Conservation (phyloP, 1,140 invertebrate genomes). For the Sycophaga agraensis region DNA sequence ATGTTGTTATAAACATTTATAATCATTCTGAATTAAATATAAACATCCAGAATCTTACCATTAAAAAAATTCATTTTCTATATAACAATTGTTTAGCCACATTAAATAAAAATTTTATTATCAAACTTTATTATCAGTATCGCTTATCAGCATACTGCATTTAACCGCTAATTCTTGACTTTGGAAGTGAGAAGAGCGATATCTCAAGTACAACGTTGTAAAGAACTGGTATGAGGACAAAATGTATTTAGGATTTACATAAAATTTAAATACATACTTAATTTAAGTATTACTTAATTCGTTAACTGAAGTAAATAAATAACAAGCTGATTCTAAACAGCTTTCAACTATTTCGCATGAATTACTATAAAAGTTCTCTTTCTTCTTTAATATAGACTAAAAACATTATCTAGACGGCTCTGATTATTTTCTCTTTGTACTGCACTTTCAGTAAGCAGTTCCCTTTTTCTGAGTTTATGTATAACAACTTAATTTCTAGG, state of each 20-base stretch:
- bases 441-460: not conserved
- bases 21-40: not conserved
- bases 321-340: not conserved
- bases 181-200: constrained; percentile 9
- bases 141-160: too few species aligned
- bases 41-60: not conserved
- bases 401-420: not conserved
- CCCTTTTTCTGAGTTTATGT: not conserved
- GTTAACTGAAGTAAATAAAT: not conserved
- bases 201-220: constrained; percentile 16
- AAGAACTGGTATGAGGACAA: not conserved
- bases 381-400: not conserved
- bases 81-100: not conserved
- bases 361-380: not conserved
- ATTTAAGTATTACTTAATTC: not conserved
- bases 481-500: constrained; percentile 4
- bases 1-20: too few species aligned
- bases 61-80: not conserved
- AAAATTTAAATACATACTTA: not conserved
- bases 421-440: not conserved
- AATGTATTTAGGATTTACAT: not conserved
- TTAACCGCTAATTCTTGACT: not conserved
- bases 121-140: constrained; percentile 15
- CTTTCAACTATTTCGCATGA: constrained; percentile 2
- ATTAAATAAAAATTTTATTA: not conserved